These are phyloP conservation scores for Kuschelorhynchus macadamiae DNA, from an alignment of 2,888 invertebrate genomes.

Conservation along the genomic window DNA sequence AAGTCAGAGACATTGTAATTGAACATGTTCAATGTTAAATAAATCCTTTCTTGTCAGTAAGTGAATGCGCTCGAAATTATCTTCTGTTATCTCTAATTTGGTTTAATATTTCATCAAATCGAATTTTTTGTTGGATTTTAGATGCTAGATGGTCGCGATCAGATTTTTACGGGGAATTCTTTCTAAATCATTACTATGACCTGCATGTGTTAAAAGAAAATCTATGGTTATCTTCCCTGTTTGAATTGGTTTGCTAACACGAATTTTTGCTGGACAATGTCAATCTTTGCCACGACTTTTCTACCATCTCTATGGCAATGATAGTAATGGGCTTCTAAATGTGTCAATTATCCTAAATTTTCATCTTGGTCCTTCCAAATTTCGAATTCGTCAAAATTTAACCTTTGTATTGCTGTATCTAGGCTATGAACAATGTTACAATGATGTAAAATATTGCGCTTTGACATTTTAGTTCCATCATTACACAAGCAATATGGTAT, in stretches of 20 bases:
- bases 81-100: constrained; percentile 35
- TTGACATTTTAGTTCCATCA: too few species aligned
- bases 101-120: constrained; percentile 45
- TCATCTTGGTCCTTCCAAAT: too few species aligned
- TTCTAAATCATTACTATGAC: constrained; percentile 7
- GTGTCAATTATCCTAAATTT: too few species aligned
- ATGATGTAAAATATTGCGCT: too few species aligned
- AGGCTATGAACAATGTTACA: too few species aligned
- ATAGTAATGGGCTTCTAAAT: too few species aligned
- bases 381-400: too few species aligned
- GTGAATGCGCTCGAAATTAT: constrained; percentile 33
- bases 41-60: constrained; percentile 47
- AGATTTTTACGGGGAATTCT: neutral
- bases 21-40: constrained; percentile 45
- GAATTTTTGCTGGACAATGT: constrained; percentile 12
- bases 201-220: constrained; percentile 6
- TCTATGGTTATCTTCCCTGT: neutral
- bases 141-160: neutral
- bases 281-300: too few species aligned
- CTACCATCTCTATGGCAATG: too few species aligned
- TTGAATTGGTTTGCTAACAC: neutral
- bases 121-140: constrained; percentile 38
- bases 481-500: too few species aligned
- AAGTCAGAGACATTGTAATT: too few species aligned
- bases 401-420: too few species aligned